phyloP scores from a whole-genome alignment of 2,113 vertebrate species.

The Strix uralensis region DNA sequence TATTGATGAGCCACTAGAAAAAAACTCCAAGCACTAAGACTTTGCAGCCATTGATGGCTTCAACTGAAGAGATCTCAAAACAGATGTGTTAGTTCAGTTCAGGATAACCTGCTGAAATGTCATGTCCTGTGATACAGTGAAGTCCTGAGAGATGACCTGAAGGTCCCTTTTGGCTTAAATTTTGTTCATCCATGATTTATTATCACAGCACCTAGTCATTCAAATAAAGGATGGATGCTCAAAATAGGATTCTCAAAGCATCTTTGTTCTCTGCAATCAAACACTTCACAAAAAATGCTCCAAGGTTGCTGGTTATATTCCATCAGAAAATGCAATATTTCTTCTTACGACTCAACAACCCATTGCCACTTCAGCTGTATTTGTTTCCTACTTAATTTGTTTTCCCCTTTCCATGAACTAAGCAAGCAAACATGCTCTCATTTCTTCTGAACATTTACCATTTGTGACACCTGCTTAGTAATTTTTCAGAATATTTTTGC shows the following conservation, averaged over 20 bases:
- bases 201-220: not conserved
- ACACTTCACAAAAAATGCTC: not conserved
- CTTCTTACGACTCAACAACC: not conserved
- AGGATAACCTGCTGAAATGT: conserved; percentile 5
- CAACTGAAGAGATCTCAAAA: not conserved
- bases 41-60: not conserved
- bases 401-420: not conserved
- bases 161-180: conserved; percentile 2
- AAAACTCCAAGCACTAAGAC: not conserved
- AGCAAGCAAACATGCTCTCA: not conserved
- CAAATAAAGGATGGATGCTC: not conserved
- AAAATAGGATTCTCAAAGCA: conserved; percentile 1
- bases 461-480: not conserved
- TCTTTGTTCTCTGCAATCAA: not conserved
- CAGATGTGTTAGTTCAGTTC: not conserved
- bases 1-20: not conserved
- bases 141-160: not conserved
- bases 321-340: not conserved
- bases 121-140: not conserved
- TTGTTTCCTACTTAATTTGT: not conserved
- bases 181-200: conserved; percentile 21
- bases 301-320: not conserved
- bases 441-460: not conserved
- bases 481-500: not conserved
- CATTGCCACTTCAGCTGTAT: not conserved